Percentiles rank a stretch among this genome's conserved stretches.
phyloP scores from a whole-genome alignment of 1,140 invertebrate species.

The Ceratina australensis region DNA sequence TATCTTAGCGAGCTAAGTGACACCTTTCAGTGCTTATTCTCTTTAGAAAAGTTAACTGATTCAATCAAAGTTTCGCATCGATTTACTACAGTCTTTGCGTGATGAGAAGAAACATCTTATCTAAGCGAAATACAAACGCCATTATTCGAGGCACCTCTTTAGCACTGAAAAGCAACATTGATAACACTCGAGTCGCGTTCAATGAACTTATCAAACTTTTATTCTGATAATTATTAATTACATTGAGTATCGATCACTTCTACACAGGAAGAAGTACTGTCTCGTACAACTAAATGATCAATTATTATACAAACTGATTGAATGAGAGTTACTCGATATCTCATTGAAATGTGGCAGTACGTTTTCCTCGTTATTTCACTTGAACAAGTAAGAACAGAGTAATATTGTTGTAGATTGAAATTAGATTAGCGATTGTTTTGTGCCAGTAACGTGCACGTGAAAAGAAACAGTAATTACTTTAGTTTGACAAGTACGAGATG shows the following conservation, averaged over 20 bases:
- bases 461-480: conserved; percentile 43
- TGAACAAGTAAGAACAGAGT: conserved; percentile 47
- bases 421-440: conserved; percentile 62
- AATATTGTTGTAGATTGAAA: conserved; percentile 70
- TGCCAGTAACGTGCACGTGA: conserved; percentile 54
- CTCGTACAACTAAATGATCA: neutral
- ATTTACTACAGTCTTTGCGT: too few relatives aligned
- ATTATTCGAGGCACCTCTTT: conserved; percentile 43
- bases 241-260: conserved; percentile 5
- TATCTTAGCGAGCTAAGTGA: too few relatives aligned
- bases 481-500: conserved; percentile 10
- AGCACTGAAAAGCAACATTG: conserved; percentile 55
- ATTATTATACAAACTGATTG: too few relatives aligned
- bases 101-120: neutral
- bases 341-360: conserved; percentile 22
- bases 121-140: neutral
- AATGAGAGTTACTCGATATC: too few relatives aligned
- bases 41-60: too few relatives aligned
- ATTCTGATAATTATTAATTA: conserved; percentile 4
- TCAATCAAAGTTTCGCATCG: too few relatives aligned
- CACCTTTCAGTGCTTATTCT: too few relatives aligned
- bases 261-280: conserved; percentile 1
- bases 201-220: conserved; percentile 34
- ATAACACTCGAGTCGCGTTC: conserved; percentile 30
- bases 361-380: conserved; percentile 19